Base-by-base conservation (phyloP, 2,888 invertebrate species). In the Philereme transversata region DNA sequence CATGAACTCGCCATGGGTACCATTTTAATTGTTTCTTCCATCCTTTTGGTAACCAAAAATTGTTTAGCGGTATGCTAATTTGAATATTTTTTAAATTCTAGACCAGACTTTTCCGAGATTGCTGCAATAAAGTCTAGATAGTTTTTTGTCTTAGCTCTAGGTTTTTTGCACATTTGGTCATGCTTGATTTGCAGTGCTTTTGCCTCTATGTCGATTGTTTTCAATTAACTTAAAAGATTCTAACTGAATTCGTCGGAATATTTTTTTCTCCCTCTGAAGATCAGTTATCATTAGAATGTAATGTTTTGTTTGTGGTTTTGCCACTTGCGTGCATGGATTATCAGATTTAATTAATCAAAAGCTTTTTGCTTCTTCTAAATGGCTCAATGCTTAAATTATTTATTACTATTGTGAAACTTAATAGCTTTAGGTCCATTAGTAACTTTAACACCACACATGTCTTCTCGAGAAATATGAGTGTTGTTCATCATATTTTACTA, bases 321-420 rank as follows among this genome's bases (percentile, higher is more conserved):
- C 43, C 54, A 51, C 74, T 62, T 69, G 73, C 73, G 74, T 78
- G 79, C 77, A 75, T 77, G 77, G 83, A 83, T 83, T 83, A 82
- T 76, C 75, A 72, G 70, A 79, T 81, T 84, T 80, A 85, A 87
- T 89, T 88, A 86, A 81, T 90, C 84, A 83, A 75, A 71, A 74
- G 76, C 88, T 88, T 45, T 88, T 89, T 88, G 81, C 78, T 70
- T 68, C 68, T 67, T 79, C 76, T 73, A 70, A 70, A 70, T 71
- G 66, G 69, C 63, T 62, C 63, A 60, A 62, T 70, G 71, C 78
- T 82, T 78, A 74, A 83, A 72, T 79, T 75, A 81, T 84, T 83
- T 85, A 82, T 80, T 79, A 73, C 75, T 67, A 65, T 70, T 69
- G 69, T 72, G 70, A 64, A 68, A 73, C 75, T 69, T 86, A 87